Evolutionary conservation across 2,888 invertebrate genomes (phyloP).

Genomic region (Orthosia gothica): DNA sequence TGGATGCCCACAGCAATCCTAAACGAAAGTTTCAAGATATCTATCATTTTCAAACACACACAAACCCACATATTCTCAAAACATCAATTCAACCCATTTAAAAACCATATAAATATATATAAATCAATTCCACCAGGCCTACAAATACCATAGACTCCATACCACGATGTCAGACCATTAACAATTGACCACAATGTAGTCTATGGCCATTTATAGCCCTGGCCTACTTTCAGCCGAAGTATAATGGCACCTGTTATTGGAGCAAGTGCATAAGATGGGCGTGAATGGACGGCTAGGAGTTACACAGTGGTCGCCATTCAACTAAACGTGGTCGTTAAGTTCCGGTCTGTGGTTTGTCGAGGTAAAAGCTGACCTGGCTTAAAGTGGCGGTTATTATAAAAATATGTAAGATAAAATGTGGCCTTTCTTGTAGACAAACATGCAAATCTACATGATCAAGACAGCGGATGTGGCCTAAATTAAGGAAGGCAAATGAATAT

Average conservation of each 20-base stretch:
- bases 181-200: slow-evolving; percentile 55
- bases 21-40: not conserved
- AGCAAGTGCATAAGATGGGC: slow-evolving; percentile 51
- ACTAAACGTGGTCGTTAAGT: not conserved
- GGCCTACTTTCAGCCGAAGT: slow-evolving; percentile 55
- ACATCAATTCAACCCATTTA: not conserved
- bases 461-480: no score
- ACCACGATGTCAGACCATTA: slow-evolving; percentile 20
- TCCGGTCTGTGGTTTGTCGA: slow-evolving; percentile 38
- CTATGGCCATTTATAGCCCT: slow-evolving; percentile 51
- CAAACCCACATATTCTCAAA: not conserved
- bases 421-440: no score
- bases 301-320: slow-evolving; percentile 38
- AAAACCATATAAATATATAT: slow-evolving; percentile 21
- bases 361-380: slow-evolving; percentile 23
- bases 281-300: slow-evolving; percentile 31
- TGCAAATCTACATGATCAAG: not conserved
- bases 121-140: slow-evolving; percentile 16
- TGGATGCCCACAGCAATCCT: not conserved
- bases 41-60: not conserved
- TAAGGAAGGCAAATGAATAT: no score
- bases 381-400: not conserved
- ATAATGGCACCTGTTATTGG: slow-evolving; percentile 62
- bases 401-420: not conserved
- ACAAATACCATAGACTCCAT: slow-evolving; percentile 11